Evolutionary conservation across 2,113 vertebrate genomes (phyloP), one percentile per base, ranked within the genome.

Genomic region (Rostratula benghalensis): DNA sequence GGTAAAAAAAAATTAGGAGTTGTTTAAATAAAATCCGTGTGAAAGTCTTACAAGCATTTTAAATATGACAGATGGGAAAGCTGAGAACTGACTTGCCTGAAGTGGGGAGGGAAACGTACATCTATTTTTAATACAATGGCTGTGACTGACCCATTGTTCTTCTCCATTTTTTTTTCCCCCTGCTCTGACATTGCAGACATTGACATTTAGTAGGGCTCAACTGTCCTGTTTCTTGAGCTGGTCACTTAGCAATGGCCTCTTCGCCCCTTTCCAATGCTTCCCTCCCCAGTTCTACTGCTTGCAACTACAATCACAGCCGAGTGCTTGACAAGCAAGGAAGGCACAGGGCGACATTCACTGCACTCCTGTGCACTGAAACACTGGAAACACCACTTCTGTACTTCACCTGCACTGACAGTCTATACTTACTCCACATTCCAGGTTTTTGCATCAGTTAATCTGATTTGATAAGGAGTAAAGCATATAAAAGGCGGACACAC

Each of bases 91-190:
- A 46, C 27, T 46, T 84, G 46, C 24, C 22, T 33, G 19, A 60
- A 30, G 11, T 2, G 10, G 20, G 9, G 39, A 57, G 10, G 33
- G 11, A 87, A 64, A 60, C 0, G 0, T 3, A 41, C 20, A 14
- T 68, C n/a, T 67, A 9, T 45, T 83, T 54, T 73, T 35, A 68
- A 61, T 46, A 45, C 18, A 43, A 8, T 4, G 12, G 20, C 13
- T 63, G 7, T 35, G 67, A 90, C 31, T 31, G 68, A 78, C 33
- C 15, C 2, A 19, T 53, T 48, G 25, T 6, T 43, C 30, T 71
- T 45, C 64, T 46, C 15, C 3, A 0, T 8, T 17, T 11, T 30
- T 17, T 20, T 19, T 20, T 16, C 10, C 8, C 10, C 25, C 33
- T 23, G 5, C 35, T n/a, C 37, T 18, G 9, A 10, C 37, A 21